Evolutionary conservation across 2,113 vertebrate species (phyloP), one percentile per base, ranked within the genome.

Genomic region (Castor canadensis): DNA sequence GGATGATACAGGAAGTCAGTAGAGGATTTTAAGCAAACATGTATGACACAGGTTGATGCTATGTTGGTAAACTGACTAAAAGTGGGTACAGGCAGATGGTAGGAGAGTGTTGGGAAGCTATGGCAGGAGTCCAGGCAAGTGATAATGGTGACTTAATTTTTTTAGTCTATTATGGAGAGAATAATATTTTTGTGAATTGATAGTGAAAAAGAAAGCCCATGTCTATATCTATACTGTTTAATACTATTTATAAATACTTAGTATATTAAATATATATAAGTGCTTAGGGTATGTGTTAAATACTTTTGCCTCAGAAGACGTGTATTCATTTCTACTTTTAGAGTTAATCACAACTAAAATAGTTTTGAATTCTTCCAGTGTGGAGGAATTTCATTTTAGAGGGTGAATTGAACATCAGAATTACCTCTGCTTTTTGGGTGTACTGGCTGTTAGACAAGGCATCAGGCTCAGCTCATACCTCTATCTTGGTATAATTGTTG

Each of bases 301-400:
- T 84, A 84, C 38, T n/a, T 93, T 30, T 32, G n/a, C 60, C 5
- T 54, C n/a, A 84, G 71, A 66, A 84, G 89, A 72, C n/a, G 26
- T 4, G 30, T 47, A 38, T 71, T 84, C 45, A 54, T 45, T 84
- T 79, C 49, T 66, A 62, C 49, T 87, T 95, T 79, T 90, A 87
- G 28, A 91, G 35, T 69, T 83, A 95, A 91, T 93, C 38, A 32
- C 64, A 45, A 67, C 30, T 93, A 43, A 83, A 79, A 64, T 52
- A 66, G 43, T 20, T 87, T 83, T 93, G 66, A 95, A 86, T 45
- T 71, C 82, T 89, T 77, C 38, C 12, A 94, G 45, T 11, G 19
- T 11, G 71, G 60, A 79, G 28, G 6, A 83, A 35, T 72, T 87
- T 71, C 69, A 67, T 87, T 77, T 72, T 72, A 60, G 90, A 83